A percentile compares a stretch with the other conserved stretches of the same genome.
Evolutionary conservation across 2,888 invertebrate genomes (phyloP).

Genomic region (Terebella lapidaria): DNA sequence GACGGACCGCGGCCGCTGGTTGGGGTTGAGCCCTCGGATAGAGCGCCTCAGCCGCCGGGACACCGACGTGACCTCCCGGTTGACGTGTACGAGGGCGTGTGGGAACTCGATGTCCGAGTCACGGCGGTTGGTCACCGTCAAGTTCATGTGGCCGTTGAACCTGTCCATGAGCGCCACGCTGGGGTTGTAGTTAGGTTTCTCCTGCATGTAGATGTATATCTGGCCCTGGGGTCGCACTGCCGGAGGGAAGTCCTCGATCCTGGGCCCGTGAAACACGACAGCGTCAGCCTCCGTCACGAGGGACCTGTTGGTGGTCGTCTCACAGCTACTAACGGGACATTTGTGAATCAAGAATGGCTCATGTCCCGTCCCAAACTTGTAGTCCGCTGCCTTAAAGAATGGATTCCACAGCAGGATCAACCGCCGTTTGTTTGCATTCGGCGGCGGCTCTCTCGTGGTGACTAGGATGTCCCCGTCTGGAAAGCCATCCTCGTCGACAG

Average conservation of each 20-base stretch:
- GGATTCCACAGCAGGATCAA: constrained; percentile 20
- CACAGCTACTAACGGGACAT: constrained; percentile 18
- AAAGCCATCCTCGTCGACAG: neutral
- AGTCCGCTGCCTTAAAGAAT: constrained; percentile 16
- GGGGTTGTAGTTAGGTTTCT: neutral
- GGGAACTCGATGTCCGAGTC: constrained; percentile 28
- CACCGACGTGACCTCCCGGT: no score
- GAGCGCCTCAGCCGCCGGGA: neutral
- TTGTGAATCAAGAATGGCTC: constrained; percentile 13
- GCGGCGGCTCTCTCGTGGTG: no score
- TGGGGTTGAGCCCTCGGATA: neutral
- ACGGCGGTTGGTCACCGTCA: constrained; percentile 28
- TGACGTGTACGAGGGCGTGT: constrained; percentile 15
- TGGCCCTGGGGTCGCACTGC: neutral
- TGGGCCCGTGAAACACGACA: constrained; percentile 22
- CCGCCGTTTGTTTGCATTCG: neutral
- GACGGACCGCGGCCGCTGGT: constrained; percentile 6
- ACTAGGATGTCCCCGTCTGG: neutral
- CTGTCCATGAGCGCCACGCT: neutral
- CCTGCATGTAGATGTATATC: neutral
- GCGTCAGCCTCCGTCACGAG: constrained; percentile 12
- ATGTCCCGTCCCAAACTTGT: constrained; percentile 16
- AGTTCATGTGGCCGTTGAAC: constrained; percentile 24
- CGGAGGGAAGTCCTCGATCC: constrained; percentile 5
- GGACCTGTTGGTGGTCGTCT: constrained; percentile 11